Percentiles rank a stretch among this genome's conserved stretches.
These are phyloP conservation scores for Apodemus agrarius DNA, from an alignment of 2,797 vertebrate genomes.

Conservation along the genomic window DNA sequence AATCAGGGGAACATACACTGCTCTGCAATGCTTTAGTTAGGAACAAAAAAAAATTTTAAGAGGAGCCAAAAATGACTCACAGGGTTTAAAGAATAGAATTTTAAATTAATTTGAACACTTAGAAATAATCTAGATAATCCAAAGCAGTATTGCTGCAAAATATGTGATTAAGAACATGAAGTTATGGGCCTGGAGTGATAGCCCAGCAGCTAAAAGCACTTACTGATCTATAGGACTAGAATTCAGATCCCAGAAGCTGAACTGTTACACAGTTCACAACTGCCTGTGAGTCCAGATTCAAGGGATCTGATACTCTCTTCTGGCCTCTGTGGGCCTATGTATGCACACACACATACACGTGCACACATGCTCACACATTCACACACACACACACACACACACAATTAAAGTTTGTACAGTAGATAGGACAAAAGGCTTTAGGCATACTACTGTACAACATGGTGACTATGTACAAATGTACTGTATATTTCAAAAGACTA, in stretches of 20 bases:
- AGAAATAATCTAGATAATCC: slow-evolving; percentile 46
- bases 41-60: background rate
- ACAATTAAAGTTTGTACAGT: background rate
- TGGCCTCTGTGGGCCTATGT: background rate
- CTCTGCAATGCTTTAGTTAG: background rate
- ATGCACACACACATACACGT: no score
- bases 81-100: slow-evolving; percentile 33
- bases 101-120: slow-evolving; percentile 36
- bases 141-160: slow-evolving; percentile 32
- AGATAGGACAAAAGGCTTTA: background rate
- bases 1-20: background rate
- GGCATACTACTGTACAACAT: background rate
- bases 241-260: background rate
- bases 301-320: background rate
- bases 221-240: background rate
- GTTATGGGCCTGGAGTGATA: background rate
- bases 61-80: slow-evolving; percentile 43
- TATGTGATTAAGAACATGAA: slow-evolving; percentile 33
- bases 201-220: background rate
- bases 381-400: background rate
- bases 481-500: background rate
- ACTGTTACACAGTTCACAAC: no score
- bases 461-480: background rate
- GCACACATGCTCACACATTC: no score
- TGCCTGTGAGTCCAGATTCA: background rate